Percentiles rank a stretch among this genome's conserved stretches.
Conservation (phyloP, 1,140 invertebrate genomes). For the Scaptomyza montana region DNA sequence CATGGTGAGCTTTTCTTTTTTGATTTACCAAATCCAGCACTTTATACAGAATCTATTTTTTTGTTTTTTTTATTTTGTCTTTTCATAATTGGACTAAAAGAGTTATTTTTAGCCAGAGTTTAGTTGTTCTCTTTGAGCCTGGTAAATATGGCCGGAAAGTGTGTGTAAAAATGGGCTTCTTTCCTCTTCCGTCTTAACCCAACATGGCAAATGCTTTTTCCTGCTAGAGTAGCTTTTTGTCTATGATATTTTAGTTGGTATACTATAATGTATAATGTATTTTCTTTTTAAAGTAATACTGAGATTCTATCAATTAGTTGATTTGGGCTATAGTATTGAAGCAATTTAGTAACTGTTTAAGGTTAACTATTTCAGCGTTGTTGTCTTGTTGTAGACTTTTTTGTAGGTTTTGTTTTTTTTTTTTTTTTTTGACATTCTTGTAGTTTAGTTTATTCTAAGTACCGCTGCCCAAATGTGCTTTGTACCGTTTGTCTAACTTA, state of each 20-base stretch:
- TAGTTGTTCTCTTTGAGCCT: slow-evolving; percentile 1
- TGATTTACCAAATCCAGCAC: not conserved
- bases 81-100: not conserved
- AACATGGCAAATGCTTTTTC: slow-evolving; percentile 39
- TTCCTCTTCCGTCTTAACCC: not conserved
- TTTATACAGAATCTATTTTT: not conserved
- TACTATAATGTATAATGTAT: slow-evolving; percentile 8
- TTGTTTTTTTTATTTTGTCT: not conserved
- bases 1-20: not conserved
- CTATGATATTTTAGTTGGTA: not conserved
- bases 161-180: not conserved
- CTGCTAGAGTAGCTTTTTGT: slow-evolving; percentile 1
- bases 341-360: not conserved
- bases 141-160: not conserved
- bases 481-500: slow-evolving; percentile 61
- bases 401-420: too few species aligned
- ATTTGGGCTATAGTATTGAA: not conserved
- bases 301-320: slow-evolving; percentile 73
- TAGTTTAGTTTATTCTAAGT: slow-evolving; percentile 43
- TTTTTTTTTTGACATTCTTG: not conserved
- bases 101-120: not conserved
- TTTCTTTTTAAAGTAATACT: slow-evolving; percentile 66
- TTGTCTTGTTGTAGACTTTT: too few species aligned
- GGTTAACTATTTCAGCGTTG: not conserved
- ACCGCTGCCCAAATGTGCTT: slow-evolving; percentile 55